Percentiles rank a stretch among this genome's conserved stretches.
These are phyloP conservation scores for Speoplatyrhinus poulsoni DNA, from an alignment of 2,113 vertebrate species.

Conservation along the genomic window DNA sequence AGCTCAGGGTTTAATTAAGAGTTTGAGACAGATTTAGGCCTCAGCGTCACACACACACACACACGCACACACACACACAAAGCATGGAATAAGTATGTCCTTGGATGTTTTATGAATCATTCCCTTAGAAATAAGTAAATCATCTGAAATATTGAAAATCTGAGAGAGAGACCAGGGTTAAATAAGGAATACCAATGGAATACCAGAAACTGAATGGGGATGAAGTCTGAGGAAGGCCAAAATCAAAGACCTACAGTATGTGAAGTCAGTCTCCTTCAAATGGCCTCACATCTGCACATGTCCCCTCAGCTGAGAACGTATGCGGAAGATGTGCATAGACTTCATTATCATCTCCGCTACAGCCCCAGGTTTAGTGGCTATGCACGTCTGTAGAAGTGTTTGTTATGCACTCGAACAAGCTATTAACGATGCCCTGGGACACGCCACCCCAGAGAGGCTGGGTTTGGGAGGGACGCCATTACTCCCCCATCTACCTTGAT, in stretches of 20 bases:
- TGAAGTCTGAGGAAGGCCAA: neutral
- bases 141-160: neutral
- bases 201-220: neutral
- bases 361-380: neutral
- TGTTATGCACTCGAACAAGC: too few relatives aligned
- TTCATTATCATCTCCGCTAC: constrained; percentile 2
- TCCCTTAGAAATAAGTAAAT: constrained; percentile 26
- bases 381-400: neutral
- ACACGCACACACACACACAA: constrained; percentile 16
- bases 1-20: constrained; percentile 74
- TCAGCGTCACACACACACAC: constrained; percentile 25
- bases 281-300: constrained; percentile 22
- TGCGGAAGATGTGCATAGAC: constrained; percentile 11
- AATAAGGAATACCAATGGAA: constrained; percentile 6
- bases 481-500: too few relatives aligned
- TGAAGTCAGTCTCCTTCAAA: constrained; percentile 19
- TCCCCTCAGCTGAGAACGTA: constrained; percentile 13
- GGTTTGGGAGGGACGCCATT: too few relatives aligned
- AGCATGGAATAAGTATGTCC: constrained; percentile 30
- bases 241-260: neutral
- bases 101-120: constrained; percentile 62
- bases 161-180: neutral
- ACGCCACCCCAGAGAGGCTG: too few relatives aligned
- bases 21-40: constrained; percentile 65
- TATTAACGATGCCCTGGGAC: too few relatives aligned